Base-by-base conservation (phyloP, 2,113 vertebrate genomes). In the Merops nubicus region DNA sequence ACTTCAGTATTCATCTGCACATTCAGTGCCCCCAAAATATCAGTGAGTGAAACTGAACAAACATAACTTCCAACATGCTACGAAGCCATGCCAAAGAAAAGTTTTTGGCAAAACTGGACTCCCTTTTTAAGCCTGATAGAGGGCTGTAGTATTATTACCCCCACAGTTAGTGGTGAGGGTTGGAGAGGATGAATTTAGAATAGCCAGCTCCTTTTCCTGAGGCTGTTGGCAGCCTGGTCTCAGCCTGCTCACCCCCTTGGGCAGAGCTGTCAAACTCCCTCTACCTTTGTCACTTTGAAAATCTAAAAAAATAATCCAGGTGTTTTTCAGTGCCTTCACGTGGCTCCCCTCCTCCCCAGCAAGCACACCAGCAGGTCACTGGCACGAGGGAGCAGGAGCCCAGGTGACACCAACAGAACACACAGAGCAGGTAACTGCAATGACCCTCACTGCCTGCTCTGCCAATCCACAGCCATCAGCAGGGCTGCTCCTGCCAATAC, bases 241-340 rank as follows among this genome's bases (percentile, higher is more conserved):
- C 63, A 63, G 53, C 33, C 68, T 0, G 0, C 43, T 59, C 40
- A 64, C 28, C 33, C 23, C 2, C 19, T 64, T 29, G 12, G 53
- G 17, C 18, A 68, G 25, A 73, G n/a, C n/a, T 53, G 19, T n/a
- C 21, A 38, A 79, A 34, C 15, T 69, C 48, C 34, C 6, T 48
- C 14, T 34, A 50, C 19, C 11, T 68, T 43, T 16, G 31, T 12
- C 53, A 68, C 5, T 2, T 19, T 57, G 25, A 67, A 82, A 89
- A 87, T 0, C 2, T 54, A 34, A 79, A 70, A 56, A 17, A 26
- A 3, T 4, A 11, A n/a, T 20, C 33, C 21, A 57, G 28, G 23
- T 62, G 21, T 28, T 81, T 40, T 75, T 43, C 69, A 70, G 15
- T 19, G n/a, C 19, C 21, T 77, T 53, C 36, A 22, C 2, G 9